Evolutionary conservation across 2,113 vertebrate genomes (phyloP), one percentile per base, ranked within the genome.

Genomic region (Ornithorhynchus anatinus): DNA sequence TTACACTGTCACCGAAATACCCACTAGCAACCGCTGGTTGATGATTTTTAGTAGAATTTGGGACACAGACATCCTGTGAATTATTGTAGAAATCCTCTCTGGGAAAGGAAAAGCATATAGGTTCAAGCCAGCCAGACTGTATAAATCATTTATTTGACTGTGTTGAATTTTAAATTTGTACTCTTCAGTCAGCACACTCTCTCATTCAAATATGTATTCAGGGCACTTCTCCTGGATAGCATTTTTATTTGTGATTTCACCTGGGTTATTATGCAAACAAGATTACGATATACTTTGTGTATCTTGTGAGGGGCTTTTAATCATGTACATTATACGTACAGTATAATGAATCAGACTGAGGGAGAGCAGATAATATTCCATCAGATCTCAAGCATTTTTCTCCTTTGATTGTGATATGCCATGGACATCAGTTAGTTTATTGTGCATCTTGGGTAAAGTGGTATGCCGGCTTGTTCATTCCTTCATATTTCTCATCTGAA

Each of bases 201-300:
- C 31, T 36, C 5, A 59, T 54, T 67, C 22, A 59, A 53, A 85
- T 16, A 25, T 77, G 45, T 17, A 19, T 58, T 86, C 53, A 44
- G 64, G 63, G 62, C 62, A 80, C 81, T 87, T 72, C 37, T 70
- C 10, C 27, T 35, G 63, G 44, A 71, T 80, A 59, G 68, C 61
- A 38, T 76, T 86, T 79, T 84, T 74, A 75, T 79, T 69, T 71
- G 62, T 78, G 43, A 57, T 82, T 56, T 77, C 80, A 79, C 56
- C 38, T 61, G 25, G 16, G 35, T 75, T 65, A 58, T 82, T 86
- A 80, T 75, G 60, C 76, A 82, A 86, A 72, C 57, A 82, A 59
- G 72, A 71, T 79, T 79, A 58, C 74, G 51, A 6, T 73, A 17
- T 9, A 25, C 51, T 29, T 69, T 29, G 31, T 58, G 17, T 59